Percentiles rank a stretch among this genome's conserved stretches.
phyloP scores from a whole-genome alignment of 1,140 invertebrate genomes.

The Atta texana region DNA sequence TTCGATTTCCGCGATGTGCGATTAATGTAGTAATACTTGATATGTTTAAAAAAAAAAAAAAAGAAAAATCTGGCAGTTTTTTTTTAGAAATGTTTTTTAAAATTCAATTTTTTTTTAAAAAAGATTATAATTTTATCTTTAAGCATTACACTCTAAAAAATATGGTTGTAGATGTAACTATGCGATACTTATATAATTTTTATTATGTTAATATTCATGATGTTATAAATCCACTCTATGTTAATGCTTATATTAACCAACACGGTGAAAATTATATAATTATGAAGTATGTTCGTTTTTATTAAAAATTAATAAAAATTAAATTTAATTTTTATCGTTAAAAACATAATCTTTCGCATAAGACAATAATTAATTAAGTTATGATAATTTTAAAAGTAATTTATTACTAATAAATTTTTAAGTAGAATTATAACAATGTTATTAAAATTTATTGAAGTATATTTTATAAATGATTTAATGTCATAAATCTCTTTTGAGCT shows the following conservation, averaged over 20 bases:
- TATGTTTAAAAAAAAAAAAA: background rate
- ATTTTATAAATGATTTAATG: too few relatives aligned
- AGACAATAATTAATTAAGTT: background rate
- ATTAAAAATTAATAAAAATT: conserved; percentile 1
- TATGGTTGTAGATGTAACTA: too few relatives aligned
- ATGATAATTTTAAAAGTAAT: background rate
- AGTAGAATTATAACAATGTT: background rate
- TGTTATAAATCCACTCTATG: too few relatives aligned
- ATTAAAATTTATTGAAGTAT: background rate
- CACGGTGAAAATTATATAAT: background rate
- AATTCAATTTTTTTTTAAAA: background rate
- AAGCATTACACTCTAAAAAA: too few relatives aligned
- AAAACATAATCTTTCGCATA: background rate
- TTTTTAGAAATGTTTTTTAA: background rate
- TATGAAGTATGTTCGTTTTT: background rate
- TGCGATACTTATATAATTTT: too few relatives aligned
- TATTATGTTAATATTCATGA: too few relatives aligned
- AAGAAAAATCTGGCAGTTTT: background rate
- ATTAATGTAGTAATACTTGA: background rate
- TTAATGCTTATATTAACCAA: too few relatives aligned
- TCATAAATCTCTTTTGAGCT: too few relatives aligned
- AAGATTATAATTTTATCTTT: background rate
- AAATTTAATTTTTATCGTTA: background rate
- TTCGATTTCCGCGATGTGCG: background rate
- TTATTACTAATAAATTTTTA: background rate